Evolutionary conservation across 2,797 vertebrate species (phyloP).

Genomic region (Euphonia xanthogaster): DNA sequence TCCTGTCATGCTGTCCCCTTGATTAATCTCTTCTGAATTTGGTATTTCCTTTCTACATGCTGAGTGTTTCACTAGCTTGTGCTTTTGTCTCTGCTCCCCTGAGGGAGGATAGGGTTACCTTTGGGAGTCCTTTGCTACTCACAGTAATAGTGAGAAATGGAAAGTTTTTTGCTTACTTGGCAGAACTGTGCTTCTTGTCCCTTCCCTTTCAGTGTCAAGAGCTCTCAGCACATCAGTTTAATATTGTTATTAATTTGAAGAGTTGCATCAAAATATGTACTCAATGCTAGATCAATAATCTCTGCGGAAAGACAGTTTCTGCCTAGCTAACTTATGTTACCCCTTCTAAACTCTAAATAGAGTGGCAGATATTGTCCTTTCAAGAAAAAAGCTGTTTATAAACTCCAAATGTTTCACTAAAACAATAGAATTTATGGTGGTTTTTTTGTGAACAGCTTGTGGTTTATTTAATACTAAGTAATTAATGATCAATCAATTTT

Average conservation of each 20-base stretch:
- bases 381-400: neutral
- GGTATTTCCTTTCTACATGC: conserved; percentile 7
- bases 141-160: conserved; percentile 8
- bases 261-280: neutral
- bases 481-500: neutral
- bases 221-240: neutral
- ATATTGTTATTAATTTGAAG: neutral
- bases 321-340: neutral
- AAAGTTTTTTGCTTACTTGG: conserved; percentile 28
- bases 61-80: neutral
- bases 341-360: neutral
- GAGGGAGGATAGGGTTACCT: conserved; percentile 28
- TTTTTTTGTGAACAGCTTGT: neutral
- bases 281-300: neutral
- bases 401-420: neutral
- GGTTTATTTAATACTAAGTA: neutral
- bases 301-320: neutral
- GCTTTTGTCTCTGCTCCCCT: conserved; percentile 35
- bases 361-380: neutral
- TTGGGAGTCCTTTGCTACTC: conserved; percentile 9
- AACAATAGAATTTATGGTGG: neutral
- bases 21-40: neutral
- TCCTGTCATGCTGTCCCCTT: neutral
- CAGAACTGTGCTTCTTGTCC: neutral
- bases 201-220: neutral